These are phyloP conservation scores for Malacoraja senta DNA, from an alignment of 2,797 vertebrate genomes.

Conservation along the genomic window DNA sequence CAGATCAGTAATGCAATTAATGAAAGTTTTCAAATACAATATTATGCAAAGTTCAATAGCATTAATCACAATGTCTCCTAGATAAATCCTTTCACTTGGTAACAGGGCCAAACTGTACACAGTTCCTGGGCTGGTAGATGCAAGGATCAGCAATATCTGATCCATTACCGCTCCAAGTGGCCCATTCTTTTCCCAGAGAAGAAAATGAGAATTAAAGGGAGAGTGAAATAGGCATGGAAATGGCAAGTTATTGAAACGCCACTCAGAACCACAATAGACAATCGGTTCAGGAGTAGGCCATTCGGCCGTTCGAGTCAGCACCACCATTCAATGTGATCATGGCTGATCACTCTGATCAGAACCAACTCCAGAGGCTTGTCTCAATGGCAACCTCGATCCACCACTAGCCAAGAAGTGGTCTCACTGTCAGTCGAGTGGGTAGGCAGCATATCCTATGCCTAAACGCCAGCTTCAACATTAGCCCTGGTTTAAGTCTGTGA, in stretches of 20 bases:
- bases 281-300: no score
- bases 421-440: not conserved
- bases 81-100: not conserved
- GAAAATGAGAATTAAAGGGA: not conserved
- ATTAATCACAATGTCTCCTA: not conserved
- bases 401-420: not conserved
- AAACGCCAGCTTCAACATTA: not conserved
- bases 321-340: no score
- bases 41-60: not conserved
- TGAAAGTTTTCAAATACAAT: not conserved
- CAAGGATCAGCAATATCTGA: not conserved
- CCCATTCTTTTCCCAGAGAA: not conserved
- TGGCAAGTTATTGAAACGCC: not conserved
- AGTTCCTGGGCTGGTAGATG: not conserved
- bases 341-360: no score
- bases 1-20: not conserved
- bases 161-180: not conserved
- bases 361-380: not conserved
- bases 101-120: not conserved
- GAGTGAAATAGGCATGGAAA: not conserved
- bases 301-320: no score
- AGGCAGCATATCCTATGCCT: not conserved
- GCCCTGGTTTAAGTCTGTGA: not conserved
- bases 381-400: not conserved
- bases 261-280: no score